Evolutionary conservation across 2,888 invertebrate species (phyloP).

Genomic region (Drymonia ruficornis): DNA sequence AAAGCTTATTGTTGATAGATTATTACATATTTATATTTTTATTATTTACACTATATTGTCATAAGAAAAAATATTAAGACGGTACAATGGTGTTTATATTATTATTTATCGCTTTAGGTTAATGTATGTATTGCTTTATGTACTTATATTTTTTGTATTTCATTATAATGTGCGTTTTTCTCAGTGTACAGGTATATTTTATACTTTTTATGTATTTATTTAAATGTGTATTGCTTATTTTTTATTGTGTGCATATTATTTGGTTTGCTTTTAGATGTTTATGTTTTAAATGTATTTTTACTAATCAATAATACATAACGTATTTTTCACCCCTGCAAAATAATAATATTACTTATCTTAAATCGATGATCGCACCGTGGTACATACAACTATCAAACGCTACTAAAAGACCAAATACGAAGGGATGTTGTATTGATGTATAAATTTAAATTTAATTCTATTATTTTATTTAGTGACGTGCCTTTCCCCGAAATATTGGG

Average conservation of each 20-base stretch:
- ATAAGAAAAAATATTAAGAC: background rate
- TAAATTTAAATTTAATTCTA: no score
- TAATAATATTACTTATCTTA: no score
- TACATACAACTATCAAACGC: no score
- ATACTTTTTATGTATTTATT: slow-evolving; percentile 30
- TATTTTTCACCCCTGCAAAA: background rate
- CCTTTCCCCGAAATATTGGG: no score
- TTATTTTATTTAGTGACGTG: no score
- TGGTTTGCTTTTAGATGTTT: background rate
- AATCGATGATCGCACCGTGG: no score
- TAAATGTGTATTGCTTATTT: slow-evolving; percentile 12
- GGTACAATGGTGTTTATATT: background rate
- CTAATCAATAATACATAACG: background rate
- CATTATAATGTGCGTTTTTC: no score
- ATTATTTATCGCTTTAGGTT: background rate
- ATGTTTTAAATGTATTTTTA: background rate
- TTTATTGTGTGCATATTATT: background rate
- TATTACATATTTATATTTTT: no score
- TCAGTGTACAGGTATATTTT: no score
- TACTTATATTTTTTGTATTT: slow-evolving; percentile 33
- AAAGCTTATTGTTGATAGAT: slow-evolving; percentile 11
- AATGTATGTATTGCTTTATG: slow-evolving; percentile 21
- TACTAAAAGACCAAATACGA: no score
- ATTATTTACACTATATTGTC: background rate
- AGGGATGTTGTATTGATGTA: no score